Evolutionary conservation across 2,888 invertebrate species (phyloP).

Genomic region (Epirrita christyi): DNA sequence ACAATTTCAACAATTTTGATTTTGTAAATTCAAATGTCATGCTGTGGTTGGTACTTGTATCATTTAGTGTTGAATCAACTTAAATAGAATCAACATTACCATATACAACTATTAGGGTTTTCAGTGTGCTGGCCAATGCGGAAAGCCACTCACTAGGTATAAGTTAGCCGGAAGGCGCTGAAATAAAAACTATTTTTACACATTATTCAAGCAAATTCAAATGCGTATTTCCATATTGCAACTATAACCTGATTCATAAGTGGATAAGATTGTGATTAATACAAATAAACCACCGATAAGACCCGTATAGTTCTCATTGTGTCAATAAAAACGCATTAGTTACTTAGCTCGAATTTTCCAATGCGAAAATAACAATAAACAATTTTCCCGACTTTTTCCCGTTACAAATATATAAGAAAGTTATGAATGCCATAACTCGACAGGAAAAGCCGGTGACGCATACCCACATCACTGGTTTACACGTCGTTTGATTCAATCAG

Average conservation of each 20-base stretch:
- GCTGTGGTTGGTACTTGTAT: too few relatives aligned
- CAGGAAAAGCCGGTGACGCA: constrained; percentile 3
- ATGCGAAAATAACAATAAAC: neutral
- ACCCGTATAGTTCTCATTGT: constrained; percentile 18
- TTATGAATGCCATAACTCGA: constrained; percentile 1
- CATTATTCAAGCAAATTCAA: too few relatives aligned
- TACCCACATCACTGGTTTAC: neutral
- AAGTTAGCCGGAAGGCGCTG: too few relatives aligned
- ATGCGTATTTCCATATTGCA: too few relatives aligned
- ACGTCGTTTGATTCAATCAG: neutral
- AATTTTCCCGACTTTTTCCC: neutral
- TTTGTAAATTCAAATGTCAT: too few relatives aligned
- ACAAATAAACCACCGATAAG: constrained; percentile 13
- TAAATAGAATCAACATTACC: too few relatives aligned
- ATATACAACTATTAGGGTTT: too few relatives aligned
- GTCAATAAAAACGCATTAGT: constrained; percentile 15
- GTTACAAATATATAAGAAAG: neutral
- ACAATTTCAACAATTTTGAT: too few relatives aligned
- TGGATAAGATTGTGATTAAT: neutral
- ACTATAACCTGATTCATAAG: neutral
- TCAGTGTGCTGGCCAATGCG: too few relatives aligned
- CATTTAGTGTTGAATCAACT: too few relatives aligned
- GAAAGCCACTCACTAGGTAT: too few relatives aligned
- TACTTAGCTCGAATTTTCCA: neutral
- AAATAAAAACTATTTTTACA: too few relatives aligned